These are phyloP conservation scores for Caenorhabditis imperialis DNA, from an alignment of 2,888 invertebrate species.

Conservation along the genomic window DNA sequence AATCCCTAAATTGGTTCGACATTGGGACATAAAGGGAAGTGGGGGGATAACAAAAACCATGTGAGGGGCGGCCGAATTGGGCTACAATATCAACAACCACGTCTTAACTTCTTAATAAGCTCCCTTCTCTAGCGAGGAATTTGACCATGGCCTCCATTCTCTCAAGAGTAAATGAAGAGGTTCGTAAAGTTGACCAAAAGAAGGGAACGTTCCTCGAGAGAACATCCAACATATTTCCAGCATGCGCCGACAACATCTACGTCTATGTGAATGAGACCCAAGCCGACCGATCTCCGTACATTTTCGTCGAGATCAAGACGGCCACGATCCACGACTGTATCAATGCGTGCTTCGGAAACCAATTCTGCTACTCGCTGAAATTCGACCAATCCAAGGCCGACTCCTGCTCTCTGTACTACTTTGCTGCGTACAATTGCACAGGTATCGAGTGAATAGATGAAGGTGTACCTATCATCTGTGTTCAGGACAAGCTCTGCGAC, in stretches of 20 bases:
- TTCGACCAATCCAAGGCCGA: constrained; percentile 62
- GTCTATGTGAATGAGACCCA: constrained; percentile 61
- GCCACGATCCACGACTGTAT: constrained; percentile 68
- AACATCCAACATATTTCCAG: constrained; percentile 52
- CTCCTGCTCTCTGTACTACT: constrained; percentile 65
- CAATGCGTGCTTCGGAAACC: constrained; percentile 72
- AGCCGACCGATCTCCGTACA: constrained; percentile 63
- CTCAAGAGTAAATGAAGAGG: constrained; percentile 7
- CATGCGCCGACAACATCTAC: constrained; percentile 65
- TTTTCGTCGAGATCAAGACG: constrained; percentile 59
- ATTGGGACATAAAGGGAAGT: constrained; percentile 24
- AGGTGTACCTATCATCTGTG: neutral
- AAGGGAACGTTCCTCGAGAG: too few species aligned
- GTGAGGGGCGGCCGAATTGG: constrained; percentile 16
- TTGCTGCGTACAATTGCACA: constrained; percentile 68
- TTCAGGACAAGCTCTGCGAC: constrained; percentile 54
- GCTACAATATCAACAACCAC: constrained; percentile 35
- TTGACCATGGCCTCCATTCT: constrained; percentile 43
- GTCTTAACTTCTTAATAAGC: constrained; percentile 25
- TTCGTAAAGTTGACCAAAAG: neutral
- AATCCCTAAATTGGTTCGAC: constrained; percentile 57
- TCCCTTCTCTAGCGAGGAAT: constrained; percentile 20
- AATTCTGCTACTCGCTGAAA: constrained; percentile 71
- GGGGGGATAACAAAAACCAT: constrained; percentile 23
- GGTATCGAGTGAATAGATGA: neutral